Percentiles rank a stretch among this genome's conserved stretches.
phyloP scores from a whole-genome alignment of 2,888 invertebrate genomes.

The Oscheius onirici region DNA sequence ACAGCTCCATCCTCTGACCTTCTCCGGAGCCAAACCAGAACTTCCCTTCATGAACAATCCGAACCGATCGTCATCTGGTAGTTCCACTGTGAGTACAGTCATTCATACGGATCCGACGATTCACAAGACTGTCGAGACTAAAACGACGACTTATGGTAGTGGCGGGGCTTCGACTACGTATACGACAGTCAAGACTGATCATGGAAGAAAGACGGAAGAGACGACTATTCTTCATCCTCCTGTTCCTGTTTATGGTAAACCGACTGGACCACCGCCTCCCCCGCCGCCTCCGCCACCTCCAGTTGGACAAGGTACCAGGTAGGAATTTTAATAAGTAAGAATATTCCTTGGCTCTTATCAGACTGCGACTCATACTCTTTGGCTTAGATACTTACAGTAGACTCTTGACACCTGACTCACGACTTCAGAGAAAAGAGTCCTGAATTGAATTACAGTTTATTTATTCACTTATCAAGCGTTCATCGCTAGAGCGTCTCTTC shows the following conservation, averaged over 20 bases:
- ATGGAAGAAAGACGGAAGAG: conserved; percentile 8
- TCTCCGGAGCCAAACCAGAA: conserved; percentile 29
- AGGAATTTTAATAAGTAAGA: neutral
- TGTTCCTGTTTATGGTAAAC: conserved; percentile 28
- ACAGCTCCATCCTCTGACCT: conserved; percentile 29
- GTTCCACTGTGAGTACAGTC: conserved; percentile 3
- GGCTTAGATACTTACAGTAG: too few species aligned
- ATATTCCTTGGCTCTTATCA: neutral
- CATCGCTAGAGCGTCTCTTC: too few species aligned
- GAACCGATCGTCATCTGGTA: conserved; percentile 13
- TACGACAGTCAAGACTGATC: neutral
- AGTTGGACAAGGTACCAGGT: neutral
- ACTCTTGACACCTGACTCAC: too few species aligned
- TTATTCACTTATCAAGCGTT: too few species aligned
- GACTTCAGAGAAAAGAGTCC: too few species aligned
- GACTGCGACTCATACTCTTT: too few species aligned
- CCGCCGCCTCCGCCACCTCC: conserved; percentile 21
- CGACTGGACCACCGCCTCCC: conserved; percentile 45
- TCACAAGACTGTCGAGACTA: conserved; percentile 7
- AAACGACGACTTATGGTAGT: neutral
- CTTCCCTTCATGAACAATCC: neutral
- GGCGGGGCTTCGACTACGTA: neutral
- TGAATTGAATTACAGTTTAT: too few species aligned
- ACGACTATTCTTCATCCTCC: conserved; percentile 21
- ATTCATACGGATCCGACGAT: conserved; percentile 18